Percentiles rank a stretch among this genome's conserved stretches.
phyloP scores from a whole-genome alignment of 2,888 invertebrate genomes.

The Papilio gigon region DNA sequence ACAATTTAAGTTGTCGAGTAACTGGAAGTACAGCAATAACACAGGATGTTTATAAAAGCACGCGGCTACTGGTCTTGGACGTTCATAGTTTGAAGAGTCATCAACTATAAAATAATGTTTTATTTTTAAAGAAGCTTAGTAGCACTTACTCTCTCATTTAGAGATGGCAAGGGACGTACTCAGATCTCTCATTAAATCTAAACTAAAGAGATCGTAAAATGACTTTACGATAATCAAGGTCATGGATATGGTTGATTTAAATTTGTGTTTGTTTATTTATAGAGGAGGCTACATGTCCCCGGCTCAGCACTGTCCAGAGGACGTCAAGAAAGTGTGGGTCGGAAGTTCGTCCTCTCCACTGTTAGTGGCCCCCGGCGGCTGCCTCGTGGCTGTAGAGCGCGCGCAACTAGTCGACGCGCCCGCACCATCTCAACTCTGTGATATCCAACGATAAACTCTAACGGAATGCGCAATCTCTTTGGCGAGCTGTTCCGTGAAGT shows the following conservation, averaged over 20 bases:
- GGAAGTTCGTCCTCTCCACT: constrained; percentile 67
- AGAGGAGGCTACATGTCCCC: constrained; percentile 78
- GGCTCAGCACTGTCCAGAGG: constrained; percentile 65
- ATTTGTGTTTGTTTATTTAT: constrained; percentile 45
- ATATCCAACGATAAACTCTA: constrained; percentile 73
- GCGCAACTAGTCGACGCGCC: constrained; percentile 68
- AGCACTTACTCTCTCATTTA: no score
- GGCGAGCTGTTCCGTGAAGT: constrained; percentile 61
- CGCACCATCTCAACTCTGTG: constrained; percentile 66
- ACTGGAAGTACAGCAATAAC: constrained; percentile 6
- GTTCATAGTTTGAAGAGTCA: background rate
- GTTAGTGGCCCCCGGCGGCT: constrained; percentile 70
- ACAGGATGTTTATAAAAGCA: constrained; percentile 21
- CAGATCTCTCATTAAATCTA: no score
- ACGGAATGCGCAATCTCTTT: constrained; percentile 54
- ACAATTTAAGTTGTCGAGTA: constrained; percentile 5
- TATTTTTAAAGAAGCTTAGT: background rate
- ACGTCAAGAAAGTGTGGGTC: constrained; percentile 79
- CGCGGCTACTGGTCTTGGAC: background rate
- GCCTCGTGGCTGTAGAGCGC: constrained; percentile 73
- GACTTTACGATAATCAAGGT: no score
- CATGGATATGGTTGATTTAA: constrained; percentile 8
- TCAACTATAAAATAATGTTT: background rate
- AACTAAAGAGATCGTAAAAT: no score
- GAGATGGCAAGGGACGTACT: no score